Percentiles rank a stretch among this genome's conserved stretches.
phyloP scores from a whole-genome alignment of 1,140 invertebrate species.

The Microplitis mediator region DNA sequence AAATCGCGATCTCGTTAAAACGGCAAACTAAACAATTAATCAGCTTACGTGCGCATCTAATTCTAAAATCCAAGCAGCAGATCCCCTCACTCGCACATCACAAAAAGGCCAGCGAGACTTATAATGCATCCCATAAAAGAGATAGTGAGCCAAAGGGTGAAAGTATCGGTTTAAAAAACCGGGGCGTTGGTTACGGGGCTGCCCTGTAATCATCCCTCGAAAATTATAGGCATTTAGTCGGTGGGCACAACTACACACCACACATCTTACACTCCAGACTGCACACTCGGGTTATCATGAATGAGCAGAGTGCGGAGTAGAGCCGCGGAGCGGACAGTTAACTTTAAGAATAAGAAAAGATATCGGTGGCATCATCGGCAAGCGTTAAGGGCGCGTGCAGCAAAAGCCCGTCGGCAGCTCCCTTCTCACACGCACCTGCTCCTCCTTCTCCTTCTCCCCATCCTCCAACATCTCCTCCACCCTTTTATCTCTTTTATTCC shows the following conservation, averaged over 20 bases:
- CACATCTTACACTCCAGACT: no score
- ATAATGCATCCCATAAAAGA: no score
- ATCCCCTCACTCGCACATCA: no score
- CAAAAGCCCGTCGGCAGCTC: conserved; percentile 27
- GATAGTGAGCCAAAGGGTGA: conserved; percentile 14
- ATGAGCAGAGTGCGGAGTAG: conserved; percentile 45
- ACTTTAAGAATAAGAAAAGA: conserved; percentile 48
- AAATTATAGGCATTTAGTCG: conserved; percentile 62
- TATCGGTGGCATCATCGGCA: conserved; percentile 53
- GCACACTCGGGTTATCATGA: conserved; percentile 38
- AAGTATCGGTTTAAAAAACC: conserved; percentile 30
- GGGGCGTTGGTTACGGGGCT: conserved; percentile 35
- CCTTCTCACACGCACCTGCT: conserved; percentile 23
- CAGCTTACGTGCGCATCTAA: no score
- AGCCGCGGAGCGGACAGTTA: no score
- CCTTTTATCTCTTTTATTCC: not conserved
- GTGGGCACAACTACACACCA: not conserved
- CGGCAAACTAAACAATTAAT: no score
- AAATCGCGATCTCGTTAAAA: no score
- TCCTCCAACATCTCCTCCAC: not conserved
- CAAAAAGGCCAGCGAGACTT: no score
- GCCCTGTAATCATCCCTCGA: conserved; percentile 57
- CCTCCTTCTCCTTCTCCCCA: not conserved
- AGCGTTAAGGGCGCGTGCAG: conserved; percentile 54
- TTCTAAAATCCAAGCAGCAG: no score